Evolutionary conservation across 1,140 invertebrate genomes (phyloP).

Genomic region (Apis cerana): DNA sequence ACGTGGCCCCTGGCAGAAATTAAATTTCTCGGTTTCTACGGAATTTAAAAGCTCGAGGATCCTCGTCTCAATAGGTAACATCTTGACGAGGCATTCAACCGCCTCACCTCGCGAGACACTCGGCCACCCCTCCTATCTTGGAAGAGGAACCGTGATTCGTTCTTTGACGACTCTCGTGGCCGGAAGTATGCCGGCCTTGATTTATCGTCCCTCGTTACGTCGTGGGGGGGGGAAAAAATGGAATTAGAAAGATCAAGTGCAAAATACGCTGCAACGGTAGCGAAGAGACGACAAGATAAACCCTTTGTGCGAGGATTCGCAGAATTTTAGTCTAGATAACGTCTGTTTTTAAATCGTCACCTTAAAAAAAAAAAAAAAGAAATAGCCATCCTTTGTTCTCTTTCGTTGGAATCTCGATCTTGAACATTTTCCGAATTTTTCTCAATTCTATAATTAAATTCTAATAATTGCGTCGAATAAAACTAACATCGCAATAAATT

Average conservation of each 20-base stretch:
- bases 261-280: background rate
- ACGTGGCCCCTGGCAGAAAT: background rate
- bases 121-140: background rate
- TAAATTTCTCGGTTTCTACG: constrained; percentile 1
- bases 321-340: background rate
- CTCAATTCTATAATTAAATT: too few relatives aligned
- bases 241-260: constrained; percentile 4
- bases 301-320: background rate
- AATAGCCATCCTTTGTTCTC: too few relatives aligned
- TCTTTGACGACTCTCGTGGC: constrained; percentile 11
- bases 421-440: too few relatives aligned
- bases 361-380: too few relatives aligned
- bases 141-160: constrained; percentile 7
- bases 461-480: too few relatives aligned
- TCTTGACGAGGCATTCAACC: constrained; percentile 49
- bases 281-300: background rate
- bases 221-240: background rate
- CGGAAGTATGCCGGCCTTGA: constrained; percentile 20
- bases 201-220: background rate
- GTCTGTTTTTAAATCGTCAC: background rate
- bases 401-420: too few relatives aligned
- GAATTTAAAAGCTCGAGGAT: constrained; percentile 33
- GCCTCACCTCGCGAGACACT: constrained; percentile 22
- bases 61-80: constrained; percentile 35
- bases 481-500: too few relatives aligned